Percentiles rank a stretch among this genome's conserved stretches.
phyloP scores from a whole-genome alignment of 2,888 invertebrate genomes.

The Heliconius aoede region DNA sequence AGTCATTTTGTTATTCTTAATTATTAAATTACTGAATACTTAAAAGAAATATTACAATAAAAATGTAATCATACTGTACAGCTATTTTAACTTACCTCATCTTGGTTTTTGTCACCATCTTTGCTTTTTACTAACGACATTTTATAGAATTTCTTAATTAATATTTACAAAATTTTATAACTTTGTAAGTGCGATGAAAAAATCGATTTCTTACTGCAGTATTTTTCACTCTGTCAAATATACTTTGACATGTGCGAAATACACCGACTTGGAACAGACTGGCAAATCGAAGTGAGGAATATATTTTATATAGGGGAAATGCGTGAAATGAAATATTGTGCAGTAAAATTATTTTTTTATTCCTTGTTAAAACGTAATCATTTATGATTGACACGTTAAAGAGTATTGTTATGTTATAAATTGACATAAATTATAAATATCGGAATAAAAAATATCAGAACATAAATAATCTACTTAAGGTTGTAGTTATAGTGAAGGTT shows the following conservation, averaged over 20 bases:
- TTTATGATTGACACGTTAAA: too few relatives aligned
- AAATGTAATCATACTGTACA: background rate
- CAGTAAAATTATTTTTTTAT: background rate
- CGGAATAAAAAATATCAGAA: too few relatives aligned
- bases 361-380: background rate
- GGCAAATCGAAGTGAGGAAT: background rate
- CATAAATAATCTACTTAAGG: too few relatives aligned
- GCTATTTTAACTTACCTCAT: constrained; percentile 82
- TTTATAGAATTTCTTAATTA: constrained; percentile 43
- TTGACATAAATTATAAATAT: too few relatives aligned
- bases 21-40: background rate
- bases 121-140: constrained; percentile 71
- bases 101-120: constrained; percentile 84
- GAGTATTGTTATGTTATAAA: too few relatives aligned
- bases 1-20: background rate
- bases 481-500: too few relatives aligned
- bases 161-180: constrained; percentile 3
- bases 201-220: constrained; percentile 38
- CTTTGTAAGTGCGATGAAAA: background rate
- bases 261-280: constrained; percentile 1
- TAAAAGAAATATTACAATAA: background rate
- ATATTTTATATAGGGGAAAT: background rate
- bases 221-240: constrained; percentile 16
- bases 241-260: constrained; percentile 7
- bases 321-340: background rate